Evolutionary conservation across 2,888 invertebrate species (phyloP).

Genomic region (Drosophila vallismaia): DNA sequence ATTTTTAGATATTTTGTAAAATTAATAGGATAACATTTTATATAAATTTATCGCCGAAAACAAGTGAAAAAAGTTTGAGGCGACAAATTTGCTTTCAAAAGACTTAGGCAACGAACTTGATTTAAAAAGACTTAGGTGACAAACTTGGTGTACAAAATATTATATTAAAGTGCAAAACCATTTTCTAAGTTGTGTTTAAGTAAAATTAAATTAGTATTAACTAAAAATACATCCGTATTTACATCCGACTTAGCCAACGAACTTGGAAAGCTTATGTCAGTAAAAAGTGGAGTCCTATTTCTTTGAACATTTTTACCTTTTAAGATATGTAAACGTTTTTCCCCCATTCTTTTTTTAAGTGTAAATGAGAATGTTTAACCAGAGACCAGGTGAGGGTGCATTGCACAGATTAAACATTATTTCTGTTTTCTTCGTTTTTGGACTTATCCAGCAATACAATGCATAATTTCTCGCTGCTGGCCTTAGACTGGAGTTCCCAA

Average conservation of each 20-base stretch:
- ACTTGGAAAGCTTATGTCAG: too few relatives aligned
- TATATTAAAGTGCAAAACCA: background rate
- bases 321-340: background rate
- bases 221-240: too few relatives aligned
- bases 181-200: too few relatives aligned
- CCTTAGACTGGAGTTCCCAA: slow-evolving; percentile 34
- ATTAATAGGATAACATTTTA: slow-evolving; percentile 1
- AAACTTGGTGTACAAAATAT: slow-evolving; percentile 46
- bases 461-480: slow-evolving; percentile 74
- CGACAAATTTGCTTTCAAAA: slow-evolving; percentile 54
- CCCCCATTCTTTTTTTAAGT: background rate
- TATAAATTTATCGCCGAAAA: too few relatives aligned
- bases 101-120: slow-evolving; percentile 74
- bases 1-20: slow-evolving; percentile 8
- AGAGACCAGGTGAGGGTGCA: slow-evolving; percentile 43
- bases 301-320: too few relatives aligned
- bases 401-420: slow-evolving; percentile 42
- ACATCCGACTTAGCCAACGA: too few relatives aligned
- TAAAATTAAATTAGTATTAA: too few relatives aligned
- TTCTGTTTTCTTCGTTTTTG: slow-evolving; percentile 20
- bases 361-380: slow-evolving; percentile 12
- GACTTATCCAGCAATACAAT: slow-evolving; percentile 61
- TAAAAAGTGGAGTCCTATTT: too few relatives aligned
- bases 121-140: background rate
- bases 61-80: too few relatives aligned